Conservation (phyloP, 2,888 invertebrate genomes). For the Suillia variegata region DNA sequence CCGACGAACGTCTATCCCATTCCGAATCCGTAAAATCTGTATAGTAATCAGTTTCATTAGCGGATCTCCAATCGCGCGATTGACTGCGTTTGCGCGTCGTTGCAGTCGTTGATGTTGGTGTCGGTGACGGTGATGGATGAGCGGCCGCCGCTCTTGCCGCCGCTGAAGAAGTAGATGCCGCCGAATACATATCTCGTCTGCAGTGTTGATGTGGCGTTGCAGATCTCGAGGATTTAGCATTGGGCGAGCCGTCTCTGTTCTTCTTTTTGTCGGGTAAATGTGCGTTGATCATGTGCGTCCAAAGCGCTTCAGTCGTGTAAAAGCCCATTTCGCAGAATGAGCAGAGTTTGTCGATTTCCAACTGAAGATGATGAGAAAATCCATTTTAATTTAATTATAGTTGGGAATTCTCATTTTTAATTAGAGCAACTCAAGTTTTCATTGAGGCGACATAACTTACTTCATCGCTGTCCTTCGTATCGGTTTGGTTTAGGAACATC, state of each 20-base stretch:
- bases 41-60: background rate
- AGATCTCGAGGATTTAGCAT: background rate
- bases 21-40: background rate
- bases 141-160: background rate
- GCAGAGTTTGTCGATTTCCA: too few relatives aligned
- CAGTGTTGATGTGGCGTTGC: too few relatives aligned
- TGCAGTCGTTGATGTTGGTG: background rate
- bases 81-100: too few relatives aligned
- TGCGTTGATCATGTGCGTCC: slow-evolving; percentile 23
- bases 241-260: background rate
- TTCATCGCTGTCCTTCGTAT: slow-evolving; percentile 15
- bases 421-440: too few relatives aligned
- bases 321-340: too few relatives aligned
- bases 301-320: slow-evolving; percentile 17
- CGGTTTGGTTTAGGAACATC: slow-evolving; percentile 11
- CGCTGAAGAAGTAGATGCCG: background rate
- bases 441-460: slow-evolving; percentile 10
- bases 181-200: background rate
- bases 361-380: too few relatives aligned
- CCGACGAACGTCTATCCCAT: background rate
- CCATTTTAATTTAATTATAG: too few relatives aligned
- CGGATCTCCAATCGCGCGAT: too few relatives aligned
- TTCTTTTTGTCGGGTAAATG: slow-evolving; percentile 2
- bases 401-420: too few relatives aligned
- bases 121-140: background rate